Percentiles rank a stretch among this genome's conserved stretches.
Evolutionary conservation across 1,140 invertebrate species (phyloP).

Genomic region (Wasmannia auropunctata): DNA sequence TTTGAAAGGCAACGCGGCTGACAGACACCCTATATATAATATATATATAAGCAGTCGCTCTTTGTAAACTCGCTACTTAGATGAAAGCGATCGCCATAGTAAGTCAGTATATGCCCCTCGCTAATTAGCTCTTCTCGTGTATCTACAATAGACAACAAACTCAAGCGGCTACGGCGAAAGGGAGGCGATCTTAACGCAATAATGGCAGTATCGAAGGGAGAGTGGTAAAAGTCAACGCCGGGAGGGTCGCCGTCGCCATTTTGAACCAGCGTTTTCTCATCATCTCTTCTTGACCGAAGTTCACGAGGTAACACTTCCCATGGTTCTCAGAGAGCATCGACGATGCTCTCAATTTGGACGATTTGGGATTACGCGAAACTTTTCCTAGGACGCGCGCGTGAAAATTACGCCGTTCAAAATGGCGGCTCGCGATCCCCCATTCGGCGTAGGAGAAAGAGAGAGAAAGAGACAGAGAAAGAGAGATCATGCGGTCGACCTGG

Average conservation of each 20-base stretch:
- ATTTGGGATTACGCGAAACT: not conserved
- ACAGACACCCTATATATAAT: not conserved
- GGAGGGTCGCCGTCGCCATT: constrained; percentile 6
- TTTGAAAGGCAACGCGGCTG: not conserved
- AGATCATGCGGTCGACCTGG: constrained; percentile 80
- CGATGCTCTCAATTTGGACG: no score
- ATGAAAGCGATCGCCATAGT: constrained; percentile 11
- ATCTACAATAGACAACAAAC: constrained; percentile 26
- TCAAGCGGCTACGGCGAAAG: not conserved
- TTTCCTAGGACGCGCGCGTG: not conserved
- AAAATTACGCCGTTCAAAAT: not conserved
- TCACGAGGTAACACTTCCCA: no score
- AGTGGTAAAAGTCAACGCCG: not conserved
- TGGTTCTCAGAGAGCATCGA: no score
- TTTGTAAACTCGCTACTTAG: not conserved
- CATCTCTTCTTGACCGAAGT: not conserved
- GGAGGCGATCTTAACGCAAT: not conserved
- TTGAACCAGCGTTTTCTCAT: not conserved
- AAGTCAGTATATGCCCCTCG: not conserved
- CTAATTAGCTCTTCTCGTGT: constrained; percentile 8
- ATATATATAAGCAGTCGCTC: not conserved
- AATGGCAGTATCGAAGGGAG: not conserved
- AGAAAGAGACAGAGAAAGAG: not conserved
- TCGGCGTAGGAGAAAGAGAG: not conserved
- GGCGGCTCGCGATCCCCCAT: not conserved